Base-by-base conservation (phyloP, 2,888 invertebrate genomes). In the Falcaria lacertinaria region DNA sequence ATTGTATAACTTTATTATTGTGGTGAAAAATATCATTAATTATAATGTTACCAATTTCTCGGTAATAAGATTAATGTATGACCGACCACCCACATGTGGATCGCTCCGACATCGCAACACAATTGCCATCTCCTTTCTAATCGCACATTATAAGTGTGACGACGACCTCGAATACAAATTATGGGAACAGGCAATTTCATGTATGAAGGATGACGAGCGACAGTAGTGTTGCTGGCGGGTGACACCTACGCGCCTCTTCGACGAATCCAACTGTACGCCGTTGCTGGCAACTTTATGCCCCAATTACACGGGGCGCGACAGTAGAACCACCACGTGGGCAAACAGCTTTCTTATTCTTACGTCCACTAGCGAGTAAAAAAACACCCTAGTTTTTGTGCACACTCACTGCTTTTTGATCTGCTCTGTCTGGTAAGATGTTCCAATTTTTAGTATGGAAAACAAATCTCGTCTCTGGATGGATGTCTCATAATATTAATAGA, bases 91-190 rank as follows among this genome's bases (percentile, higher is more conserved):
- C 80, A 85, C 85, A 59, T 69, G 60, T 62, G 55, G 62, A 67
- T 69, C 54, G 62, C 72, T 78, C 80, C 72, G 65, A 69, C 60
- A 69, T 73, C 56, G 67, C 70, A 74, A 69, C 74, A 78, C 80
- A 83, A 83, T 84, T 83, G 78, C 74, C 69, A 69, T 77, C 79
- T 79, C 86, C 84, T 87, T 87, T 88, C 88, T 87, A 87, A 88
- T 84, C 77, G 77, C 64, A 64, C 73, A 72, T 77, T 70, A 73
- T 69, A 84, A 83, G 81, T 86, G 80, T 83, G 80, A 80, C 86
- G 71, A 65, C 76, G 85, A 80, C 88, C 88, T 80, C 84, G 83
- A 87, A 85, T 80, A 75, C 64, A 82, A 86, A 83, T 84, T 82
- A 89, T 86, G 81, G 80, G 87, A 86, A 83, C 85, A 72, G 76